Evolutionary conservation across 2,113 vertebrate species (phyloP), one percentile per base, ranked within the genome.

Genomic region (Prochilodus magdalenae): DNA sequence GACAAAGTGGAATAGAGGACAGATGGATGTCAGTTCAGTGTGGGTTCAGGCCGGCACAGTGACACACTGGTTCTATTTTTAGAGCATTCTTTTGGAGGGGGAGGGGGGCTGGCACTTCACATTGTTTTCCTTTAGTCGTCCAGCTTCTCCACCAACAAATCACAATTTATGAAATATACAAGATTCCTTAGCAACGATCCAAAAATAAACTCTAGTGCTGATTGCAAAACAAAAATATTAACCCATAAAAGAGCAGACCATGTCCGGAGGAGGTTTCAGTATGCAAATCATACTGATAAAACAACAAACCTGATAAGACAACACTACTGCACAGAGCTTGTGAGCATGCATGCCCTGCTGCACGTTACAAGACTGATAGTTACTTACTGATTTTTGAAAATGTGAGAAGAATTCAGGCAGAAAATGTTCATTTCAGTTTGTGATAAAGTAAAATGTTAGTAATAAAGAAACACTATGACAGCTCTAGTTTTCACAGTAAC

Each of bases 111-210:
- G 84, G 81, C 75, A 79, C 79, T 85, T 79, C 73, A 84, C 73
- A 85, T 74, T 73, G 24, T 55, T 47, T 60, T 69, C 59, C 51
- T 49, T 63, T 51, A 70, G 62, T 75, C 62, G 33, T 79, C 72
- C 63, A 72, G 63, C 63, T 47, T 69, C 47, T 70, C 47, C 74
- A 40, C 26, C 22, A 67, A 53, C 82, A 75, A 79, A 84, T 73
- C 66, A 71, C 70, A 49, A 57, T 87, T 87, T 82, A 76, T 86
- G 67, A 78, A 78, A 82, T 85, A 85, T 81, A 81, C 84, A 82
- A 60, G 40, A 86, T 86, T 80, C 82, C 82, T 80, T 82, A 84
- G 82, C 86, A 84, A 86, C 76, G 49, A 27, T 51, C 84, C 67
- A 47, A 88, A 86, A 88, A 86, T 86, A 84, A 84, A 47, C 78